Evolutionary conservation across 2,797 vertebrate genomes (phyloP).

Genomic region (Taeniopygia guttata): DNA sequence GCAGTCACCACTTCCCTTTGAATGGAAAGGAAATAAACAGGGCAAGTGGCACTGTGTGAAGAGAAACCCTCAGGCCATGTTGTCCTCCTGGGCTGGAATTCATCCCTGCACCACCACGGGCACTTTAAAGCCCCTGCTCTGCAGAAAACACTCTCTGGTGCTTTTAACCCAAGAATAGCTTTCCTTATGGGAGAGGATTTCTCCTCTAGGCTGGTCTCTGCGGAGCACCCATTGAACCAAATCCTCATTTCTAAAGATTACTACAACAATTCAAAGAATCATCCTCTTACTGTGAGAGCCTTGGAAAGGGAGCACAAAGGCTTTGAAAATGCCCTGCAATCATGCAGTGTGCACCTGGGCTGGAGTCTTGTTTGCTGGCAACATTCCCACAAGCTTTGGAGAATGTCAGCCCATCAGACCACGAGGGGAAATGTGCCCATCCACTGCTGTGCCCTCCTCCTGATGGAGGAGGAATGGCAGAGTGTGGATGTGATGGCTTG

Average conservation of each 20-base stretch:
- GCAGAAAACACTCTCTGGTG: neutral
- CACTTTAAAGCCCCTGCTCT: neutral
- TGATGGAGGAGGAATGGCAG: neutral
- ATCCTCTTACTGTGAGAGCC: neutral
- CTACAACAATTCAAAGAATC: neutral
- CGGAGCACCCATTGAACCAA: neutral
- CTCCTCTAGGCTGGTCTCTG: neutral
- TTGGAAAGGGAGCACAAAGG: neutral
- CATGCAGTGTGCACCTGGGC: accelerated
- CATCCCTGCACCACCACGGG: neutral
- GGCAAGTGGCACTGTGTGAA: neutral
- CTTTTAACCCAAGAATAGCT: neutral
- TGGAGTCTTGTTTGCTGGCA: neutral
- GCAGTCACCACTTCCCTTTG: neutral
- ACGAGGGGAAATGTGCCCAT: neutral
- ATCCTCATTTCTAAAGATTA: slow-evolving; percentile 29
- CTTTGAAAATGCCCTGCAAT: neutral
- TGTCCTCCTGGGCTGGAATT: neutral
- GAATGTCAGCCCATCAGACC: neutral
- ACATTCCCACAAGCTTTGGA: neutral
- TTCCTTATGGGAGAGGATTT: slow-evolving; percentile 29
- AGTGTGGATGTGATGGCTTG: accelerated
- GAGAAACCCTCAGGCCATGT: neutral
- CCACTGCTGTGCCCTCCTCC: neutral
- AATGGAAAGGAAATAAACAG: neutral